These are phyloP conservation scores for Pandemis corylana DNA, from an alignment of 2,888 invertebrate species.

Conservation along the genomic window DNA sequence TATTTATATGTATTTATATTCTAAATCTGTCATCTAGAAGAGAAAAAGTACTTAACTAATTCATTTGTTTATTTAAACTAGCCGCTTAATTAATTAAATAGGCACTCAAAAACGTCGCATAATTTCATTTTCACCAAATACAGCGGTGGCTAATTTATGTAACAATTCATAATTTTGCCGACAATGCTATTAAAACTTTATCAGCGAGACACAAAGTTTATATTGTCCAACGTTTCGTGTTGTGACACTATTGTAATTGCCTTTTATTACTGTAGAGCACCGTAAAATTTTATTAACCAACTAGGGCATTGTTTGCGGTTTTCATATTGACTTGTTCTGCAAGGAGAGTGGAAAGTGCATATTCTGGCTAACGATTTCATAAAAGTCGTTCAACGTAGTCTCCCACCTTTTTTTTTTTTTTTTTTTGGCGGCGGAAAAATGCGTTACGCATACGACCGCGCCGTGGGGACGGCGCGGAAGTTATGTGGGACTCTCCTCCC, in stretches of 20 bases:
- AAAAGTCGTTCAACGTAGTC: conserved; percentile 8
- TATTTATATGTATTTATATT: too few relatives aligned
- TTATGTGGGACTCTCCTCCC: too few relatives aligned
- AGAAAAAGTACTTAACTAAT: neutral
- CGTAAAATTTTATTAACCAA: conserved; percentile 23
- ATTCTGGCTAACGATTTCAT: conserved; percentile 15
- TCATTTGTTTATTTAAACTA: neutral
- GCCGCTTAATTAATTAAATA: conserved; percentile 23
- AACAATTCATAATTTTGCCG: conserved; percentile 5
- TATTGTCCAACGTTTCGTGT: neutral
- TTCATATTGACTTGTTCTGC: neutral
- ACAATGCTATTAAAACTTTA: conserved; percentile 12
- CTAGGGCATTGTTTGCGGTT: conserved; percentile 17
- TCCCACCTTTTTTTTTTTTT: too few relatives aligned
- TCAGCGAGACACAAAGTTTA: neutral
- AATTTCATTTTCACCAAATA: conserved; percentile 27
- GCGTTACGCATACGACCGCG: too few relatives aligned
- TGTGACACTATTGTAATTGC: conserved; percentile 16
- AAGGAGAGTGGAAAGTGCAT: conserved; percentile 4
- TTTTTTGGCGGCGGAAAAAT: too few relatives aligned
- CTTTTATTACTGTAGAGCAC: conserved; percentile 24
- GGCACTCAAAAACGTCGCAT: conserved; percentile 12
- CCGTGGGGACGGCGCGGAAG: too few relatives aligned
- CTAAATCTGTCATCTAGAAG: neutral
- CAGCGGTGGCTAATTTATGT: conserved; percentile 21